Base-by-base conservation (phyloP, 2,888 invertebrate species). In the Mesorhabditis belari region DNA sequence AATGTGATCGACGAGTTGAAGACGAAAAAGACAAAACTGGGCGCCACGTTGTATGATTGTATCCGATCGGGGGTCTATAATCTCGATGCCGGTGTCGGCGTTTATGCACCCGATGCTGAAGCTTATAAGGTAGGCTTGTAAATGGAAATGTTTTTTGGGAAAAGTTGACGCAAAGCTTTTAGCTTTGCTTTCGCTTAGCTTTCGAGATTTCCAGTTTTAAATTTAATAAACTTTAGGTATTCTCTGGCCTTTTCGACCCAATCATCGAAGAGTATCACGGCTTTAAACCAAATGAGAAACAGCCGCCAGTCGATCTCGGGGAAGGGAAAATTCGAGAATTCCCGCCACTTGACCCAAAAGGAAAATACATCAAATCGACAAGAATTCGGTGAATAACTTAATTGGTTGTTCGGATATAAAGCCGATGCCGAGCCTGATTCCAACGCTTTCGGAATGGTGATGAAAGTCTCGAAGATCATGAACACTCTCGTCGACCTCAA, bases 51-150 rank as follows among this genome's bases (percentile, higher is more conserved):
- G 66, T 86, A 92, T 82, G 93, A 94, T 85, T 89, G 90, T 81
- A 90, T 94, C 83, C 92, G 92, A 84, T 94, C 94, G 77, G 95
- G 92, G 90, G 86, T 92, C 81, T 91, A 91, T 85, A 94, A 95
- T 84, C 88, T 89, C 83, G 93, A 95, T 85, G 92, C 92, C 71
- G 92, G 92, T 79, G 90, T 92, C 67, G 94, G 94, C 82, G 90
- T 95, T 85, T 95, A 94, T 83, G 95, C 95, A 63, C 93, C 94
- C 64, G 95, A 95, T 83, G 92, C 94, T 67, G 94, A 95, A 83
- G 84, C 93, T 59, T 95, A 95, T 86, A 88, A 88, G 77, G n/a
- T n/a, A n/a, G n/a, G n/a, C n/a, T n/a, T n/a, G n/a, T n/a, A n/a
- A n/a, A n/a, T n/a, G 87, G 89, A 55, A 35, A 12, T 35, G 6